Conservation (phyloP, 2,888 invertebrate genomes). For the Yponomeuta cagnagella region DNA sequence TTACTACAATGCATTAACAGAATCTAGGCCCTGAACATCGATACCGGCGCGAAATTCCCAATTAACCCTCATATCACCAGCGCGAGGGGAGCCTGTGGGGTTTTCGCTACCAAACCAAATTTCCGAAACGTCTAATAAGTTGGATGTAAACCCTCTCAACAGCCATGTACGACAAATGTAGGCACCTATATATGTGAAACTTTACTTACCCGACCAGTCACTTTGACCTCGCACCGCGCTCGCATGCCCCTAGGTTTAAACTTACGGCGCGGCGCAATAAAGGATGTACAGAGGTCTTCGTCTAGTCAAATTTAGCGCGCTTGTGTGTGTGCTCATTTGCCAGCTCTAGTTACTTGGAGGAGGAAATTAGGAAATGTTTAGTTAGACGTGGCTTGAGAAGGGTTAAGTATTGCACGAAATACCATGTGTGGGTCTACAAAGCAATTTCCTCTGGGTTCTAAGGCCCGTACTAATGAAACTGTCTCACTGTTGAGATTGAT, state of each 20-base stretch:
- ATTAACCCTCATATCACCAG: constrained; percentile 30
- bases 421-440: neutral
- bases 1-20: no score
- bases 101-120: constrained; percentile 68
- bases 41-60: neutral
- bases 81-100: constrained; percentile 49
- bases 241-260: constrained; percentile 9
- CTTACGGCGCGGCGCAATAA: constrained; percentile 8
- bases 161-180: constrained; percentile 42
- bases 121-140: constrained; percentile 75
- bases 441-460: no score
- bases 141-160: constrained; percentile 63
- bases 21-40: neutral
- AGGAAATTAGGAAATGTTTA: constrained; percentile 61
- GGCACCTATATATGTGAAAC: constrained; percentile 47
- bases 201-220: constrained; percentile 38
- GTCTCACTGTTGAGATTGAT: no score
- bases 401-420: constrained; percentile 18
- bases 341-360: constrained; percentile 49
- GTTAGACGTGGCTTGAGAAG: constrained; percentile 33
- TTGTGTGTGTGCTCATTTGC: constrained; percentile 59
- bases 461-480: no score
- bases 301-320: constrained; percentile 31
- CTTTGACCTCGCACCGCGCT: constrained; percentile 33
- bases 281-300: constrained; percentile 37